phyloP scores from a whole-genome alignment of 1,140 invertebrate genomes.

The Homarus americanus region DNA sequence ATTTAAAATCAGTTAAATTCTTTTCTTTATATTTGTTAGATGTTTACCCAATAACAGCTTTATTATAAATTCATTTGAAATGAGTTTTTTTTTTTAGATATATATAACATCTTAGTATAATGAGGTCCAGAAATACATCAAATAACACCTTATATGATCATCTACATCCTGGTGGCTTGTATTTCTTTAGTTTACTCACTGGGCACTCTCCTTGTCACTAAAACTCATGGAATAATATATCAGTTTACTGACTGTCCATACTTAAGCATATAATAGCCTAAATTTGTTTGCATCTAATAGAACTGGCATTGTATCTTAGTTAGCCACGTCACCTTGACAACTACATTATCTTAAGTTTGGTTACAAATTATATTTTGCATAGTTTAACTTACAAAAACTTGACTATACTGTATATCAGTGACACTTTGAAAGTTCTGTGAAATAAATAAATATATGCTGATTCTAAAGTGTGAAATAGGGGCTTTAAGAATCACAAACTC shows the following conservation, averaged over 20 bases:
- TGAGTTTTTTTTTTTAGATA: too few species aligned
- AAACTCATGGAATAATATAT: not conserved
- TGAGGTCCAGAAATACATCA: too few species aligned
- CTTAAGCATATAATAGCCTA: conserved; percentile 29
- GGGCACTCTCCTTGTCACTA: too few species aligned
- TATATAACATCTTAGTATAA: too few species aligned
- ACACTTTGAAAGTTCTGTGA: conserved; percentile 19
- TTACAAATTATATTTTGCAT: conserved; percentile 48
- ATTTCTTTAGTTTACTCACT: too few species aligned
- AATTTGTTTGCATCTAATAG: conserved; percentile 16
- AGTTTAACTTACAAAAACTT: conserved; percentile 51
- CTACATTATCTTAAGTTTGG: conserved; percentile 29
- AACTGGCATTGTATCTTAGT: not conserved
- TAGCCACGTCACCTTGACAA: conserved; percentile 42
- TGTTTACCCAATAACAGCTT: too few species aligned
- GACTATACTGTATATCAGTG: conserved; percentile 32
- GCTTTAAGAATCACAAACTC: not conserved
- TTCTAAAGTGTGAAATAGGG: conserved; percentile 13
- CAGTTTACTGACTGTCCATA: not conserved
- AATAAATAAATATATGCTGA: conserved; percentile 45
- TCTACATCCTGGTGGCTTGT: too few species aligned
- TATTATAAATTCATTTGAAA: too few species aligned
- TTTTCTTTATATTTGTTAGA: too few species aligned
- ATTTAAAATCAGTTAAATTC: too few species aligned
- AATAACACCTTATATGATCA: too few species aligned